Conservation (phyloP, 2,797 vertebrate genomes). For the Dicrostonyx torquatus region DNA sequence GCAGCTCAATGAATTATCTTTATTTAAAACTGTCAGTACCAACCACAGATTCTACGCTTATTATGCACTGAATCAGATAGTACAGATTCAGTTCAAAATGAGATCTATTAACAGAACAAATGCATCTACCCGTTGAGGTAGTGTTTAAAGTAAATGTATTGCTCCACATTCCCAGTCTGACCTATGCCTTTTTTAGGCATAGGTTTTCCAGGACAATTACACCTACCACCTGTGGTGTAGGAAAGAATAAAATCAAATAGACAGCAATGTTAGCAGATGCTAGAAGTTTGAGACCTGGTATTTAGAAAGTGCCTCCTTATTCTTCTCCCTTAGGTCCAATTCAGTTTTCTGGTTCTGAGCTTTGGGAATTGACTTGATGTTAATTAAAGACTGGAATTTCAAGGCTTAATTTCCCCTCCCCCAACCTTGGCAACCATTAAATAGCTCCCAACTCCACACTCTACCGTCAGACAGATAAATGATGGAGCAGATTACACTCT, state of each 20-base stretch:
- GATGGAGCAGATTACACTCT: slow-evolving; percentile 41
- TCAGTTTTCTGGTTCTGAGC: slow-evolving; percentile 22
- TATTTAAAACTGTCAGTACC: not conserved
- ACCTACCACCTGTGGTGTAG: slow-evolving; percentile 78
- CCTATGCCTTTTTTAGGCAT: slow-evolving; percentile 48
- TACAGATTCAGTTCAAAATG: not conserved
- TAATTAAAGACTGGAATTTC: slow-evolving; percentile 61
- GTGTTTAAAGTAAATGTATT: slow-evolving; percentile 11
- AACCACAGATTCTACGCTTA: not conserved
- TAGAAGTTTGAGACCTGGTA: slow-evolving; percentile 63
- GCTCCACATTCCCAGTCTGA: slow-evolving; percentile 48
- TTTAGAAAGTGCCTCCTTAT: not conserved
- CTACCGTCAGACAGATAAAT: slow-evolving; percentile 32
- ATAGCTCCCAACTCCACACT: slow-evolving; percentile 36
- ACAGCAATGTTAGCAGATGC: slow-evolving; percentile 73
- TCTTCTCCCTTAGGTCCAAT: slow-evolving; percentile 23
- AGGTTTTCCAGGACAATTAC: slow-evolving; percentile 71
- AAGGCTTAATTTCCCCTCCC: slow-evolving; percentile 7
- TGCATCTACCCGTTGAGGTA: slow-evolving; percentile 1
- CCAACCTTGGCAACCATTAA: not conserved
- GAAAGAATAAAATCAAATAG: slow-evolving; percentile 23
- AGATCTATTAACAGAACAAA: slow-evolving; percentile 29
- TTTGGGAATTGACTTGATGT: slow-evolving; percentile 74
- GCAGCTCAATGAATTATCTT: not conserved
- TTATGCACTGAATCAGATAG: slow-evolving; percentile 12